phyloP scores from a whole-genome alignment of 2,113 vertebrate species.

The Vimba vimba region DNA sequence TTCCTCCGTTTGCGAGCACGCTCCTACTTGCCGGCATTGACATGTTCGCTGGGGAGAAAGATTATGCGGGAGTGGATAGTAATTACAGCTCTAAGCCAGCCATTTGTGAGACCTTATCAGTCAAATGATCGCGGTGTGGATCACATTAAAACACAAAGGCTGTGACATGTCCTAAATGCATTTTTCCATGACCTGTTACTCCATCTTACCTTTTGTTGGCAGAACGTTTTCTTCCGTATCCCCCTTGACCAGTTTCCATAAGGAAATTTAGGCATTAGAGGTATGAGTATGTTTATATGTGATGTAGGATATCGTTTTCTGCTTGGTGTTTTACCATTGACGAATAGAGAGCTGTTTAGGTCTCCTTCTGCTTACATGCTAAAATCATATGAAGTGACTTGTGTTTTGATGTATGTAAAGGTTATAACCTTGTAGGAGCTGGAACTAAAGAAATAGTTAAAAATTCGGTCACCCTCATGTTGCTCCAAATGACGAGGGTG shows the following conservation, averaged over 20 bases:
- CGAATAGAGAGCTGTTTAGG: too few relatives aligned
- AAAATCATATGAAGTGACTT: neutral
- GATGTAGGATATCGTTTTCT: neutral
- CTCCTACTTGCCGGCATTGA: slow-evolving; percentile 54
- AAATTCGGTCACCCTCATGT: neutral
- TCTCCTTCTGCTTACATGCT: neutral
- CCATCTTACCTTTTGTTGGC: slow-evolving; percentile 4
- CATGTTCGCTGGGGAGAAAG: slow-evolving; percentile 54
- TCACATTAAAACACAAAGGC: slow-evolving; percentile 33
- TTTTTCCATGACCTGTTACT: neutral
- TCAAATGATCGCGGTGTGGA: slow-evolving; percentile 47
- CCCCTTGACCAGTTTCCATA: neutral
- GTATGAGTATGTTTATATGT: neutral
- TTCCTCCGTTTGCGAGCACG: slow-evolving; percentile 30
- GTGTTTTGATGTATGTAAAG: neutral
- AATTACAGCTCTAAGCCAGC: slow-evolving; percentile 66
- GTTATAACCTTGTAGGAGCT: neutral
- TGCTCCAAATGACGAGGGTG: neutral
- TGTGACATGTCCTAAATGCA: slow-evolving; percentile 11
- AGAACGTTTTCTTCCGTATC: neutral
- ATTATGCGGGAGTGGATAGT: slow-evolving; percentile 60
- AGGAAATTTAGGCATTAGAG: neutral
- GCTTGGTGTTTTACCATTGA: neutral
- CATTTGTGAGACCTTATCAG: slow-evolving; percentile 63
- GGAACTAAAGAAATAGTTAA: neutral